Conservation (phyloP, 2,797 vertebrate species). For the Anabacerthia variegaticeps region DNA sequence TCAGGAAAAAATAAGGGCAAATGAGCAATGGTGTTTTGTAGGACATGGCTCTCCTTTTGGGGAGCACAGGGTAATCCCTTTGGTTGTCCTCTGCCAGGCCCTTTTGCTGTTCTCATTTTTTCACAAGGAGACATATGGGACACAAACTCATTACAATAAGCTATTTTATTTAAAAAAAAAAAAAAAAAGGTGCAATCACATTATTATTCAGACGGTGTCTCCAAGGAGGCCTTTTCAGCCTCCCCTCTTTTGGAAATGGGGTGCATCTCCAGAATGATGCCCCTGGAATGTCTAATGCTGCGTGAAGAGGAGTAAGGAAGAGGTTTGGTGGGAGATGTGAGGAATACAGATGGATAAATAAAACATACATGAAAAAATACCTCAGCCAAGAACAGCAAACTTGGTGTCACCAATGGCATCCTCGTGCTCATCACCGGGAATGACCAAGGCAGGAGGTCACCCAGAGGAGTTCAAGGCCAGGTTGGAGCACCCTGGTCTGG, state of each 20-base stretch:
- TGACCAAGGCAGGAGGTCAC: fast-evolving
- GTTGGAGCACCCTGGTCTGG: fast-evolving
- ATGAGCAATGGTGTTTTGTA: fast-evolving
- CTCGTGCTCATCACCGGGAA: background rate
- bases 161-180: background rate
- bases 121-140: background rate
- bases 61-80: background rate
- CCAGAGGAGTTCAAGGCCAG: background rate
- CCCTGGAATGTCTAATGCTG: fast-evolving
- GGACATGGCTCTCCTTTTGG: background rate
- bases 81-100: too few relatives aligned
- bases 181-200: fast-evolving
- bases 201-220: background rate
- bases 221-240: background rate
- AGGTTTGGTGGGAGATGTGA: background rate
- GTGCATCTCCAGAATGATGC: fast-evolving
- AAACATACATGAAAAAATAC: background rate
- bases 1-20: background rate
- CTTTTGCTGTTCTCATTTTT: background rate
- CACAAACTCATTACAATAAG: background rate
- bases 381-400: fast-evolving
- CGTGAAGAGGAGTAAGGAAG: fast-evolving
- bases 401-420: fast-evolving
- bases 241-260: fast-evolving
- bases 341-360: background rate